Base-by-base conservation (phyloP, 1,140 invertebrate species). In the Drosophila sproati region DNA sequence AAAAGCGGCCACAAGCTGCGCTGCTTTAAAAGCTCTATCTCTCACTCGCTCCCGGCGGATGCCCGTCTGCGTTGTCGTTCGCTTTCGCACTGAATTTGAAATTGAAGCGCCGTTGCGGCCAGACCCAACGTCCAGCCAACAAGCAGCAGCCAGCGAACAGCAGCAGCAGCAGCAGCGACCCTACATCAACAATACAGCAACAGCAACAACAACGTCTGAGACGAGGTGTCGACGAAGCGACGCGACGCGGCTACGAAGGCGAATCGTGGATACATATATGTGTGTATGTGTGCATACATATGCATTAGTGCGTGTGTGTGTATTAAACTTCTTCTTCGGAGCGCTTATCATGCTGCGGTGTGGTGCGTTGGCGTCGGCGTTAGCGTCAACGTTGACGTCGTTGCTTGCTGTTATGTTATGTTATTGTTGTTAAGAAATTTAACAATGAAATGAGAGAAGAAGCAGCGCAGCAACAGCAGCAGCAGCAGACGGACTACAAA, bases 61-160 rank as follows among this genome's bases (percentile, higher is more conserved):
- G 41, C 57, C 76, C 76, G 76, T 70, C 43, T 47, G 66, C 66
- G 51, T 76, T 78, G 77, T 67, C 77, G 77, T 78, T 76, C 77
- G 77, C 77, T 78, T 78, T 78, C 62, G 77, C 73, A 78, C 77
- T 78, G 77, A 78, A 78, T 78, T 78, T 66, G 61, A 78, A 76
- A 78, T 78, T 71, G 45, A 76, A 78, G 66, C 61, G 67, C 57
- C 72, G 67, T 51, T 59, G 72, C 73, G 61, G 66, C 31, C 76
- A 78, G 64, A 74, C 75, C 75, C 32, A 62, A 29, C 51, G 57
- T 51, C 66, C 57, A 41, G 57, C 56, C 55, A 73, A 51, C 56
- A 51, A 56, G 56, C 74, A 56, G 62, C 32, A 35, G 32, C n/a
- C 10, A 50, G 55, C 68, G 56, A 32, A 32, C 50, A 41, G 50